phyloP scores from a whole-genome alignment of 2,113 vertebrate species.

The Passer domesticus region DNA sequence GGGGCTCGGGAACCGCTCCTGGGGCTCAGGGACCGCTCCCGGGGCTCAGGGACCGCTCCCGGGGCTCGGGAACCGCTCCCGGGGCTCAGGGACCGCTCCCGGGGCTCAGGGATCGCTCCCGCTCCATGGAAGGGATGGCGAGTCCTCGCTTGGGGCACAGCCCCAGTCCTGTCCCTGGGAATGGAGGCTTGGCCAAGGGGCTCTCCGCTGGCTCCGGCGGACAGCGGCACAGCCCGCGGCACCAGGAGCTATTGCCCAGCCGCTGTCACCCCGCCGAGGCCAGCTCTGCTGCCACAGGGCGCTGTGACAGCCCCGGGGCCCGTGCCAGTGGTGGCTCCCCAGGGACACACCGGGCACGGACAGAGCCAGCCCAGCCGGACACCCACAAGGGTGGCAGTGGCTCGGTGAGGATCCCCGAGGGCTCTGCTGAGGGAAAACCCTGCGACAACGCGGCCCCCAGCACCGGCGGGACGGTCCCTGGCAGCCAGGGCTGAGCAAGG shows the following conservation, averaged over 20 bases:
- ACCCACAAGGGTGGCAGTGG: neutral
- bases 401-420: accelerated
- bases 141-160: accelerated
- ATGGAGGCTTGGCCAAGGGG: accelerated
- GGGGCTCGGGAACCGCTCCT: neutral
- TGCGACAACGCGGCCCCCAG: neutral
- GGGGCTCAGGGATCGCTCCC: neutral
- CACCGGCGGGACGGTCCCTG: accelerated
- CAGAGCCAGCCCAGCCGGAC: accelerated
- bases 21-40: neutral
- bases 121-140: accelerated
- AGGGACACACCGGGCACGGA: accelerated
- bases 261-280: accelerated
- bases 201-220: accelerated
- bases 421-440: neutral
- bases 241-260: accelerated
- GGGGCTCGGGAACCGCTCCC: too few relatives aligned
- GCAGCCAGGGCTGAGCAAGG: neutral
- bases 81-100: too few relatives aligned
- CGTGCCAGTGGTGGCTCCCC: accelerated
- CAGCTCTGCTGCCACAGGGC: neutral
- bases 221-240: neutral
- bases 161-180: neutral
- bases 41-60: neutral
- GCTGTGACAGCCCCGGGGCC: accelerated